These are phyloP conservation scores for Disparrhopalites patrizii DNA, from an alignment of 2,888 invertebrate genomes.

Conservation along the genomic window DNA sequence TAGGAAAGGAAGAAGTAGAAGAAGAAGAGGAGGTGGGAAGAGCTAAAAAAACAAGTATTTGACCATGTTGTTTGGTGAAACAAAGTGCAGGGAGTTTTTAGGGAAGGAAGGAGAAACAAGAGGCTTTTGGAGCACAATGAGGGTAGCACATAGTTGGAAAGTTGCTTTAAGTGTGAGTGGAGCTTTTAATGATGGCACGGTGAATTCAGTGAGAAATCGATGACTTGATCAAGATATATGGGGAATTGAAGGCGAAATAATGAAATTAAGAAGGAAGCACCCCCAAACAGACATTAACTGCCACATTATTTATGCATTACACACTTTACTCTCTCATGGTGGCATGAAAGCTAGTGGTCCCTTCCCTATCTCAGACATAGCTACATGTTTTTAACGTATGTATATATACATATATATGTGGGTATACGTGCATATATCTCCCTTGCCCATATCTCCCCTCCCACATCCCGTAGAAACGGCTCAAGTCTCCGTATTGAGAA, in stretches of 20 bases:
- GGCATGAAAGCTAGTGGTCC: slow-evolving; percentile 5
- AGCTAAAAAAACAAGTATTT: too few species aligned
- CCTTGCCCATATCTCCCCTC: background rate
- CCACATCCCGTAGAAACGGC: background rate
- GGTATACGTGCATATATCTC: too few species aligned
- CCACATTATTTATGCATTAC: slow-evolving; percentile 48
- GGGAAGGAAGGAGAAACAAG: too few species aligned
- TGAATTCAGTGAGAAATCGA: slow-evolving; percentile 48
- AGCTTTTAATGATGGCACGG: slow-evolving; percentile 48
- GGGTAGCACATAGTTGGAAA: too few species aligned
- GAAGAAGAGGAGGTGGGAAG: too few species aligned
- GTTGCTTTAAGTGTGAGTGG: slow-evolving; percentile 31
- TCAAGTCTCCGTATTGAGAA: background rate
- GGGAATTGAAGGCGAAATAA: slow-evolving; percentile 47
- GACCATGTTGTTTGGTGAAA: too few species aligned
- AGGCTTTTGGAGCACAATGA: too few species aligned
- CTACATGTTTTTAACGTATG: too few species aligned
- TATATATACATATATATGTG: too few species aligned
- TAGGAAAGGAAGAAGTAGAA: too few species aligned
- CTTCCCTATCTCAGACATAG: too few species aligned
- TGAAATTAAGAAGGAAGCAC: slow-evolving; percentile 48
- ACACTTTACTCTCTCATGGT: slow-evolving; percentile 23
- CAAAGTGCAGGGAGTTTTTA: too few species aligned
- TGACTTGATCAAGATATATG: slow-evolving; percentile 49
- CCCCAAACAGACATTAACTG: slow-evolving; percentile 48